Evolutionary conservation across 2,888 invertebrate genomes (phyloP).

Genomic region (Actias luna): DNA sequence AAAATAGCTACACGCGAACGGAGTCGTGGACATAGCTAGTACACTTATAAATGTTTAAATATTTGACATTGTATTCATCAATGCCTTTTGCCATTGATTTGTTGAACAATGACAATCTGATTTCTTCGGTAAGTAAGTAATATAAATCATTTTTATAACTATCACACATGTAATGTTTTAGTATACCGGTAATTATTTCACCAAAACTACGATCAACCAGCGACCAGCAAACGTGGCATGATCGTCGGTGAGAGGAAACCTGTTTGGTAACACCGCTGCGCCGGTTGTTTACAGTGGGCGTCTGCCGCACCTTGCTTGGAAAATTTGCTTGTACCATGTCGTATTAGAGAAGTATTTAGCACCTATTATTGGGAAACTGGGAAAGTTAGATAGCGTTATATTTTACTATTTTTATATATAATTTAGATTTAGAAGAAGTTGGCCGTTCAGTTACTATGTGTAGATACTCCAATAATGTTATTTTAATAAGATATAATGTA

Average conservation of each 20-base stretch:
- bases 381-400: conserved; percentile 27
- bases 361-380: conserved; percentile 18
- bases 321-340: conserved; percentile 27
- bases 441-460: background rate
- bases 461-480: conserved; percentile 11
- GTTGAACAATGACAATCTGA: too few species aligned
- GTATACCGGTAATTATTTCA: conserved; percentile 22
- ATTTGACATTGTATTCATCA: too few species aligned
- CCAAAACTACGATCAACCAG: conserved; percentile 18
- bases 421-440: background rate
- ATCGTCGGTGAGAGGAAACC: conserved; percentile 73
- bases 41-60: too few species aligned
- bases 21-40: too few species aligned
- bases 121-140: too few species aligned
- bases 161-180: conserved; percentile 20
- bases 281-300: conserved; percentile 53
- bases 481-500: background rate
- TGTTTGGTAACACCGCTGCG: conserved; percentile 55
- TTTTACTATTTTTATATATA: background rate
- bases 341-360: conserved; percentile 8
- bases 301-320: conserved; percentile 47
- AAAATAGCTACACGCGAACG: too few species aligned
- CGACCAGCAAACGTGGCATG: conserved; percentile 38
- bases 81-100: too few species aligned
- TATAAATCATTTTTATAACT: conserved; percentile 9